phyloP scores from a whole-genome alignment of 2,113 vertebrate species.

The Vicugna pacos region DNA sequence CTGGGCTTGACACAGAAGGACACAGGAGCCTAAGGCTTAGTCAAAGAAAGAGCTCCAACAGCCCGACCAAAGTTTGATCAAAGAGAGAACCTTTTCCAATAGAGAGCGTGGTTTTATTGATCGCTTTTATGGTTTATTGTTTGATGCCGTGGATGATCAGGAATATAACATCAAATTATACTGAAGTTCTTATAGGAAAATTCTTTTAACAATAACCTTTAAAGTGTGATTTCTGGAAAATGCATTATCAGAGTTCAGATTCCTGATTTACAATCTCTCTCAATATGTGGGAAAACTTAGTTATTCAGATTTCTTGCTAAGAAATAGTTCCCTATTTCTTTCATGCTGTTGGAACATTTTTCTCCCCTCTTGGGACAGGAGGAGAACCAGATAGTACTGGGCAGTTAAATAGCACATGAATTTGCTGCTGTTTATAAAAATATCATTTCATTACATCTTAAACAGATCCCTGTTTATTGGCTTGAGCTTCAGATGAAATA shows the following conservation, averaged over 20 bases:
- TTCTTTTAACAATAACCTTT: neutral
- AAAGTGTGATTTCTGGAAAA: neutral
- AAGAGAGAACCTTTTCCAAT: neutral
- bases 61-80: neutral
- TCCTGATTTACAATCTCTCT: neutral
- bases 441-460: neutral
- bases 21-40: neutral
- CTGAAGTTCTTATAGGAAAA: neutral
- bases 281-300: neutral
- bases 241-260: neutral
- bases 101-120: neutral
- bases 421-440: neutral
- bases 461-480: neutral
- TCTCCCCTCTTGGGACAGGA: neutral
- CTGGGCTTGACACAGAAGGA: neutral
- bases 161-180: neutral
- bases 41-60: neutral
- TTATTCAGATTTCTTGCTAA: neutral
- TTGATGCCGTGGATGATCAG: neutral
- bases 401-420: neutral
- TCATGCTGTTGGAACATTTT: neutral
- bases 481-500: neutral
- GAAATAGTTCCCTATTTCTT: neutral
- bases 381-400: neutral
- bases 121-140: conserved; percentile 12